Percentiles rank a stretch among this genome's conserved stretches.
These are phyloP conservation scores for Amphilophus citrinellus DNA, from an alignment of 2,113 vertebrate genomes.

Conservation along the genomic window DNA sequence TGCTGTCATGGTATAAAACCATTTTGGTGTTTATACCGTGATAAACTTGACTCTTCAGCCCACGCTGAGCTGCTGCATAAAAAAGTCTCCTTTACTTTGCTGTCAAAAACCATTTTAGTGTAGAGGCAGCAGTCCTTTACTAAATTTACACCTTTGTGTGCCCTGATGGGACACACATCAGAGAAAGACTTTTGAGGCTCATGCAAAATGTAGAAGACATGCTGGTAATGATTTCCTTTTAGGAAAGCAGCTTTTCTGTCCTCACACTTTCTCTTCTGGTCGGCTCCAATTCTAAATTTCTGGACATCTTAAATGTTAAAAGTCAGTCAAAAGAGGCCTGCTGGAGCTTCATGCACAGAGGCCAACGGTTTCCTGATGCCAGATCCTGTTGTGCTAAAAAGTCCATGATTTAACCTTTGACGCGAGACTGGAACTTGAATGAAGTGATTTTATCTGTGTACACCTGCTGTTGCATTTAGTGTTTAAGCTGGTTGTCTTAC, in stretches of 20 bases:
- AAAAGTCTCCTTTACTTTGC: not conserved
- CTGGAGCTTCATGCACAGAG: not conserved
- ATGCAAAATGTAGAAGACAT: constrained; percentile 3
- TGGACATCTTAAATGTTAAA: not conserved
- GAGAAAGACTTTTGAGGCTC: not conserved
- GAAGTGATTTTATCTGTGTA: not conserved
- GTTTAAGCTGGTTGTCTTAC: not conserved
- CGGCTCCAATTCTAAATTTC: not conserved
- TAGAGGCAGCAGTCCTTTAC: not conserved
- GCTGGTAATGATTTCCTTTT: not conserved
- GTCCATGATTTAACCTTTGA: not conserved
- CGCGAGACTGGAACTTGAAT: not conserved
- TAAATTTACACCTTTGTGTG: constrained; percentile 12
- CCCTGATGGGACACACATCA: not conserved
- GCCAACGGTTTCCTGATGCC: constrained; percentile 9
- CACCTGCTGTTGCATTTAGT: not conserved
- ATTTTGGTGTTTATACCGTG: not conserved
- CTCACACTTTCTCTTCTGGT: not conserved
- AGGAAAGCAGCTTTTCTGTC: not conserved
- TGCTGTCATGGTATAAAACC: not conserved
- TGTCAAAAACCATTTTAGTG: not conserved
- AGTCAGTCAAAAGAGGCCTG: not conserved
- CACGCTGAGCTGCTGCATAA: not conserved
- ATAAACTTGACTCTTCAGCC: not conserved
- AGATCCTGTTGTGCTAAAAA: not conserved